phyloP scores from a whole-genome alignment of 2,888 invertebrate genomes.

The Antitype chi region DNA sequence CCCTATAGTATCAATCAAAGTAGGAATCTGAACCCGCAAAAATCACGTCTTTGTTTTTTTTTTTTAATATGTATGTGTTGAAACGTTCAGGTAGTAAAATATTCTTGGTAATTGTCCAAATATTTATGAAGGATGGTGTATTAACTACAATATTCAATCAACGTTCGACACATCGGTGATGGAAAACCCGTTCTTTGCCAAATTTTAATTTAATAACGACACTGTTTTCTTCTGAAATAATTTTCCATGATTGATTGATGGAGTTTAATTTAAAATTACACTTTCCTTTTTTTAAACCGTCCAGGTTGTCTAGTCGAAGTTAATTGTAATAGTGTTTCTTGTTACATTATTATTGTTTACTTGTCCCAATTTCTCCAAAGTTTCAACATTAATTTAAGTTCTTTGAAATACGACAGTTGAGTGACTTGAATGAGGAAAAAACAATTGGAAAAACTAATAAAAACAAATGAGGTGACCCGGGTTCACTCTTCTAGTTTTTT shows the following conservation, averaged over 20 bases:
- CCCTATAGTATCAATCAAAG: background rate
- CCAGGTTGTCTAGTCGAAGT: background rate
- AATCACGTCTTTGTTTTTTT: too few species aligned
- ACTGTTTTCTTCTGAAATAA: background rate
- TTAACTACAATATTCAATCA: constrained; percentile 3
- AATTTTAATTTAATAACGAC: constrained; percentile 4
- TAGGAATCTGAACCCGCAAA: background rate
- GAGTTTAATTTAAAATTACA: background rate
- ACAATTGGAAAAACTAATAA: constrained; percentile 54
- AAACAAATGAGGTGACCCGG: constrained; percentile 52
- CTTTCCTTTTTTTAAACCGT: background rate
- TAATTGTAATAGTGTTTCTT: constrained; percentile 50
- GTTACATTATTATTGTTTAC: constrained; percentile 63
- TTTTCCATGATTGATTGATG: background rate
- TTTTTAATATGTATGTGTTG: background rate
- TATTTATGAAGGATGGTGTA: background rate
- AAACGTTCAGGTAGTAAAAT: background rate
- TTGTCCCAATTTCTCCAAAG: constrained; percentile 61
- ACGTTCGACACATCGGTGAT: constrained; percentile 6
- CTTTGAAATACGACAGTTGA: constrained; percentile 50
- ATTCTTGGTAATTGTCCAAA: background rate
- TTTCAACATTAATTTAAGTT: constrained; percentile 53
- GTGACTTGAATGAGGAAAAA: constrained; percentile 56
- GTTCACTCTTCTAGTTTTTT: constrained; percentile 36
- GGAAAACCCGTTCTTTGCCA: background rate